These are phyloP conservation scores for Camponotus fellah DNA, from an alignment of 2,888 invertebrate species.

Conservation along the genomic window DNA sequence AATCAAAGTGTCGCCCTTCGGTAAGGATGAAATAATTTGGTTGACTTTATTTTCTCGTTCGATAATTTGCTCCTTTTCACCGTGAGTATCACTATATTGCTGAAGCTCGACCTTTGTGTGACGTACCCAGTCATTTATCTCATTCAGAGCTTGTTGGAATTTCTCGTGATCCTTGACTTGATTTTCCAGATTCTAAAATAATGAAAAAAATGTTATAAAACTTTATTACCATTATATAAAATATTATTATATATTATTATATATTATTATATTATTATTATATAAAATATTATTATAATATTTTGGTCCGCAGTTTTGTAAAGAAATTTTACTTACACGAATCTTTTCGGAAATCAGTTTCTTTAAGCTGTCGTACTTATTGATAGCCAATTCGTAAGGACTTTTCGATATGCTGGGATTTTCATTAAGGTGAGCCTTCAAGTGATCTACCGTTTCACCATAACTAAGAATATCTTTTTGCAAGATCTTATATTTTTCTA, in stretches of 20 bases:
- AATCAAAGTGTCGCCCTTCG: slow-evolving; percentile 91
- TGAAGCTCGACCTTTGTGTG: slow-evolving; percentile 93
- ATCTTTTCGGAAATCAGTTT: slow-evolving; percentile 90
- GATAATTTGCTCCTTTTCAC: slow-evolving; percentile 92
- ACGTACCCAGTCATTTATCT: slow-evolving; percentile 94
- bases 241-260: not conserved
- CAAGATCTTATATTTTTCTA: slow-evolving; percentile 95
- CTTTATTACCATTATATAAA: not conserved
- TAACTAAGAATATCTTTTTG: slow-evolving; percentile 94
- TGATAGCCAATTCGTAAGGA: slow-evolving; percentile 91
- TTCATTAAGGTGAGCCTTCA: slow-evolving; percentile 91
- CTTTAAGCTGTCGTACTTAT: slow-evolving; percentile 91
- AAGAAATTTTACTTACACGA: slow-evolving; percentile 85
- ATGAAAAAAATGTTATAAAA: not conserved
- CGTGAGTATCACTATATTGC: slow-evolving; percentile 95
- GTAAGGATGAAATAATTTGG: slow-evolving; percentile 90
- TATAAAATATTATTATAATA: not conserved
- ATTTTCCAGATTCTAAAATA: slow-evolving; percentile 90
- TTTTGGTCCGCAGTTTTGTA: not conserved
- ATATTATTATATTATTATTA: not conserved
- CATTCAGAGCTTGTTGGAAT: slow-evolving; percentile 93
- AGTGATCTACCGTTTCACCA: slow-evolving; percentile 91
- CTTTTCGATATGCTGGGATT: slow-evolving; percentile 90
- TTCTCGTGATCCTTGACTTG: slow-evolving; percentile 95
- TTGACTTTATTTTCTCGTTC: slow-evolving; percentile 92